phyloP scores from a whole-genome alignment of 1,140 invertebrate species.

The Telenomus remus region DNA sequence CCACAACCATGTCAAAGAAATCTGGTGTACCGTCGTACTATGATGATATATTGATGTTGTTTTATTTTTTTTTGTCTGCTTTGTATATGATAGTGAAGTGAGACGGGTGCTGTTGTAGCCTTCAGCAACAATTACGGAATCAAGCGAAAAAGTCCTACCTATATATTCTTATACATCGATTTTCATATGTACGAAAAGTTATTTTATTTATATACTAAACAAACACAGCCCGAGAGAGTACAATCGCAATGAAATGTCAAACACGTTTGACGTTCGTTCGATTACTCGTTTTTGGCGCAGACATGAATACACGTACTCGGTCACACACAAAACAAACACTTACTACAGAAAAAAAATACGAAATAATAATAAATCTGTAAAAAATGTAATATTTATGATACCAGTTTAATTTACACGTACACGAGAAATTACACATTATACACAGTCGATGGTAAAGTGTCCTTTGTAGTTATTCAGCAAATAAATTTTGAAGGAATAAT shows the following conservation, averaged over 20 bases:
- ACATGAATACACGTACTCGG: slow-evolving; percentile 31
- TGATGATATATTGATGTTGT: slow-evolving; percentile 62
- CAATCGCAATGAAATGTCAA: slow-evolving; percentile 4
- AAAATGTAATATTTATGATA: slow-evolving; percentile 49
- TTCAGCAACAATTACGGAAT: slow-evolving; percentile 47
- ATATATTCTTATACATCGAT: slow-evolving; percentile 64
- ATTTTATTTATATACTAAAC: slow-evolving; percentile 67
- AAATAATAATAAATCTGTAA: slow-evolving; percentile 32
- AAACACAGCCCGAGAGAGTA: slow-evolving; percentile 27
- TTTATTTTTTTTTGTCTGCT: slow-evolving; percentile 58
- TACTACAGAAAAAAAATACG: slow-evolving; percentile 18
- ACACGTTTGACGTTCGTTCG: slow-evolving; percentile 17
- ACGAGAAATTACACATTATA: slow-evolving; percentile 27
- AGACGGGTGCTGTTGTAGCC: slow-evolving; percentile 41
- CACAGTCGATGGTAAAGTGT: slow-evolving; percentile 37
- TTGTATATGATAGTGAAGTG: slow-evolving; percentile 62
- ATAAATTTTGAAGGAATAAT: slow-evolving; percentile 26
- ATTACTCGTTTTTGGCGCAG: neutral
- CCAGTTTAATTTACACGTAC: slow-evolving; percentile 25
- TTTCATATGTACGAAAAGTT: slow-evolving; percentile 63
- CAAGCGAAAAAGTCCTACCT: slow-evolving; percentile 46
- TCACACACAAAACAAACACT: slow-evolving; percentile 11
- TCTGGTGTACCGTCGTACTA: slow-evolving; percentile 54
- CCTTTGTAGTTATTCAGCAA: slow-evolving; percentile 43
- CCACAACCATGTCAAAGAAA: slow-evolving; percentile 20